Evolutionary conservation across 2,113 vertebrate species (phyloP).

Genomic region (Thalassoma bifasciatum): DNA sequence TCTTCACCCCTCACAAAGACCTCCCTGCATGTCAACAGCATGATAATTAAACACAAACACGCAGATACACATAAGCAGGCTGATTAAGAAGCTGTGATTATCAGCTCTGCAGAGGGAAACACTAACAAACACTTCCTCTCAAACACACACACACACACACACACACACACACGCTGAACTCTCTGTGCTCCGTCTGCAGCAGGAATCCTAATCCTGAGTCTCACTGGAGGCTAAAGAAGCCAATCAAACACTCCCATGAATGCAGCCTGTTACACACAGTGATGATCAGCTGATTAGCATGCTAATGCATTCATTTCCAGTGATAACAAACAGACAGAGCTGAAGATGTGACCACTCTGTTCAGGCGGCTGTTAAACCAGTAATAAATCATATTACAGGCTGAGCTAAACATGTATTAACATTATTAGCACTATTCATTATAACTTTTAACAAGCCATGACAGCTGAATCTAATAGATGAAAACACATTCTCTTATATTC

Average conservation of each 20-base stretch:
- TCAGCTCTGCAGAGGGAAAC: not conserved
- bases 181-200: not conserved
- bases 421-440: not conserved
- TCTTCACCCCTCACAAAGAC: no score
- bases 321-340: not conserved
- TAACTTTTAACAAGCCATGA: no score
- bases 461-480: no score
- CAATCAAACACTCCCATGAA: conserved; percentile 7
- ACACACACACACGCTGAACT: not conserved
- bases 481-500: no score
- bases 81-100: not conserved
- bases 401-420: not conserved
- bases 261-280: conserved; percentile 14
- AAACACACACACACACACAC: no score
- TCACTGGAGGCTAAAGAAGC: conserved; percentile 7
- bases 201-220: not conserved
- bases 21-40: not conserved
- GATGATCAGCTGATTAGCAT: conserved; percentile 41
- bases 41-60: not conserved
- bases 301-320: conserved; percentile 34
- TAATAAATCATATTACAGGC: no score
- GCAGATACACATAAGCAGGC: not conserved
- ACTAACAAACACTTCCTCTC: not conserved
- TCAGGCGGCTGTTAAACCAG: no score
- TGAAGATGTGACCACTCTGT: not conserved